phyloP scores from a whole-genome alignment of 64 coral and sea anemone species.

The Orbicella faveolata region DNA sequence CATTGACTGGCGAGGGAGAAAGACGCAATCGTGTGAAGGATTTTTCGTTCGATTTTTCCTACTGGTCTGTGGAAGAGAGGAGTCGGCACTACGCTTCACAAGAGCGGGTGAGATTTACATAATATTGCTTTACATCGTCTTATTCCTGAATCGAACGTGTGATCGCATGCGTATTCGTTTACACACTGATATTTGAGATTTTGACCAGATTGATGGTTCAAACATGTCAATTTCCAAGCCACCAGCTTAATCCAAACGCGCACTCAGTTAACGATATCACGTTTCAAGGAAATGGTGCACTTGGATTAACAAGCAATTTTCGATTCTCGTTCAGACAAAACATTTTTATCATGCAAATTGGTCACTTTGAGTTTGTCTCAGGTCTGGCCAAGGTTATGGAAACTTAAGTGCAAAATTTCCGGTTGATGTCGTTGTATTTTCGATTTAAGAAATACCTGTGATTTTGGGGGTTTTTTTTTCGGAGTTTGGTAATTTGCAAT shows the following conservation, averaged over 20 bases:
- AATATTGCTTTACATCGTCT: not conserved
- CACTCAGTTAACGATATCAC: not conserved
- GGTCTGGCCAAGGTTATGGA: not conserved
- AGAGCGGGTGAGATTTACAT: slow-evolving; percentile 68
- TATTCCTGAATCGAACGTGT: not conserved
- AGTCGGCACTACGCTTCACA: slow-evolving; percentile 82
- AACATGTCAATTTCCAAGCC: not conserved
- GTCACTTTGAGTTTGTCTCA: not conserved
- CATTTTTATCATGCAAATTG: not conserved
- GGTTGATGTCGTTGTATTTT: not conserved
- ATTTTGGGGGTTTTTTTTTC: not conserved
- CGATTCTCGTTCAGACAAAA: not conserved
- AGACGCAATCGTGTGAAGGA: slow-evolving; percentile 79
- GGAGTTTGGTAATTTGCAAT: not conserved
- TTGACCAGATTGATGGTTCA: not conserved
- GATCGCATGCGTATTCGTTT: slow-evolving; percentile 1
- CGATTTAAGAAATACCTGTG: not conserved
- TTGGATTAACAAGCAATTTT: not conserved
- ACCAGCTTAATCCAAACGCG: not conserved
- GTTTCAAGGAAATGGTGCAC: not conserved
- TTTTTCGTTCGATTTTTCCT: slow-evolving; percentile 96
- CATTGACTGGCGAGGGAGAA: slow-evolving; percentile 76
- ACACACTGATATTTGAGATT: not conserved
- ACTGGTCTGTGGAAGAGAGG: slow-evolving; percentile 90
- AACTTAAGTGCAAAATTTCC: not conserved